A percentile compares a stretch with the other conserved stretches of the same genome.
Evolutionary conservation across 2,888 invertebrate genomes (phyloP).

Genomic region (Thereva nobilitata): DNA sequence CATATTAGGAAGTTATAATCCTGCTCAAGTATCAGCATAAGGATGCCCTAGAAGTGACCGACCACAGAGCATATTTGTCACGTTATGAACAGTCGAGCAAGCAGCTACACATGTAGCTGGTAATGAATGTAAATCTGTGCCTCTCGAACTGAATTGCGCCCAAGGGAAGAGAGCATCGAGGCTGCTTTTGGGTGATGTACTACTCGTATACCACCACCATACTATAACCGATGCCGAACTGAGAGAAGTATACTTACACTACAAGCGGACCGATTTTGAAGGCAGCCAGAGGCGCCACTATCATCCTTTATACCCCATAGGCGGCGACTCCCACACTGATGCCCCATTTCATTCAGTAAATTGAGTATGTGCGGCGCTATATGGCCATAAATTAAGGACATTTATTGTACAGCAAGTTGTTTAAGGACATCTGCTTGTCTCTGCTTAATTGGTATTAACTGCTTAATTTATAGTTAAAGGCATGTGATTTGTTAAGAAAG

Average conservation of each 20-base stretch:
- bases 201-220: slow-evolving; percentile 7
- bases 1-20: background rate
- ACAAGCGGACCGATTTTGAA: background rate
- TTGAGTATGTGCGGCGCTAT: slow-evolving; percentile 40
- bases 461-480: slow-evolving; percentile 55
- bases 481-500: slow-evolving; percentile 55
- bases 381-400: slow-evolving; percentile 49
- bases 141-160: slow-evolving; percentile 32
- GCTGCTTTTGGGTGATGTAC: slow-evolving; percentile 27
- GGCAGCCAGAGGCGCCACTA: background rate
- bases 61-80: slow-evolving; percentile 40
- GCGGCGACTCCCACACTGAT: background rate
- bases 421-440: slow-evolving; percentile 52
- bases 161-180: slow-evolving; percentile 9
- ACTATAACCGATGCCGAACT: background rate
- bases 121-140: slow-evolving; percentile 41
- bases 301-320: background rate
- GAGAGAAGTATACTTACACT: slow-evolving; percentile 1
- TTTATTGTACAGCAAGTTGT: slow-evolving; percentile 49
- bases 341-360: slow-evolving; percentile 22
- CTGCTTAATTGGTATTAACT: slow-evolving; percentile 57
- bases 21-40: slow-evolving; percentile 13
- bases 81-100: slow-evolving; percentile 39
- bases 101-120: slow-evolving; percentile 40
- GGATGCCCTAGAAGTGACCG: slow-evolving; percentile 4